Percentiles rank a stretch among this genome's conserved stretches.
Conservation (phyloP, 2,113 vertebrate genomes). For the Nibea coibor region DNA sequence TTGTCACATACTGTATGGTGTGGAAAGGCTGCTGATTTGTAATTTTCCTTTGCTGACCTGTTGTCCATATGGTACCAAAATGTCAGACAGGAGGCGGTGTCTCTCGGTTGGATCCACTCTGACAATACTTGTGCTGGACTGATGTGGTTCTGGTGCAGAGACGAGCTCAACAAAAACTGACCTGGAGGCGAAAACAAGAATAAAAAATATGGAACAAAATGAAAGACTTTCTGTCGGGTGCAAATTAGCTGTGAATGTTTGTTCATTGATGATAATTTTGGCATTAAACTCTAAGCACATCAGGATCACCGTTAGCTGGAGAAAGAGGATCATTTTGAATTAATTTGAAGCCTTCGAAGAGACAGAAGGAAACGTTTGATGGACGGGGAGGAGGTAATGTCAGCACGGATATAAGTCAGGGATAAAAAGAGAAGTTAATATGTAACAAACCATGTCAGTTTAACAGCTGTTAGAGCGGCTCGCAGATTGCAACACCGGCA, state of each 20-base stretch:
- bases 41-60: conserved; percentile 73
- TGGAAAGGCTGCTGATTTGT: not conserved
- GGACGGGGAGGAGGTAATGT: not conserved
- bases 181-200: conserved; percentile 65
- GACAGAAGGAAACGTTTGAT: not conserved
- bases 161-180: conserved; percentile 77
- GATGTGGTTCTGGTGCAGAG: conserved; percentile 41
- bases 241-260: not conserved
- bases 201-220: not conserved
- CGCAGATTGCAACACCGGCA: conserved; percentile 9
- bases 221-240: not conserved
- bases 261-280: not conserved
- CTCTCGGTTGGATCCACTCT: conserved; percentile 72
- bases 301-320: not conserved
- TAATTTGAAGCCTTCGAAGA: not conserved
- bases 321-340: not conserved
- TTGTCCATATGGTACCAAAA: conserved; percentile 79
- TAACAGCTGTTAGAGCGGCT: not conserved
- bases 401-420: conserved; percentile 30
- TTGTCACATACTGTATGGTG: conserved; percentile 47
- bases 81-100: conserved; percentile 71
- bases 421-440: conserved; percentile 46
- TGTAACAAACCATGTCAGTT: conserved; percentile 8
- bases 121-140: conserved; percentile 72
- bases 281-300: not conserved